Percentiles rank a stretch among this genome's conserved stretches.
Evolutionary conservation across 2,113 vertebrate genomes (phyloP).

Genomic region (Chauna torquata): DNA sequence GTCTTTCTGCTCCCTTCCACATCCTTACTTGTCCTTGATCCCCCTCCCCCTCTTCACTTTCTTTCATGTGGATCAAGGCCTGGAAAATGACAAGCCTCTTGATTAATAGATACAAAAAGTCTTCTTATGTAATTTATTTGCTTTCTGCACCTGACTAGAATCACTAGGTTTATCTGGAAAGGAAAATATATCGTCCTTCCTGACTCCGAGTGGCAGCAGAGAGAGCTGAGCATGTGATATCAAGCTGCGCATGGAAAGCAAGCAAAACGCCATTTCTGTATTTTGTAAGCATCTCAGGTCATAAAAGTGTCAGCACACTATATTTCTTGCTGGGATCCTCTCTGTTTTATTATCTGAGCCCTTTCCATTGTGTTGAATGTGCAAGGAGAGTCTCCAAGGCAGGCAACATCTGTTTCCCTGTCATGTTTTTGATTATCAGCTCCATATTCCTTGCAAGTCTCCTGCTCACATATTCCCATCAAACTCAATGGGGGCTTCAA

Average conservation of each 20-base stretch:
- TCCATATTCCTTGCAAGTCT: slow-evolving; percentile 58
- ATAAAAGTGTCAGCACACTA: slow-evolving; percentile 82
- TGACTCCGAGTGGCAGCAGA: slow-evolving; percentile 80
- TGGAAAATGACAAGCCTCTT: slow-evolving; percentile 76
- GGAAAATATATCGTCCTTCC: slow-evolving; percentile 78
- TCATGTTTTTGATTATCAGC: slow-evolving; percentile 72
- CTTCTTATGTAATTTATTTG: slow-evolving; percentile 80
- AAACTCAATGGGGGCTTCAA: slow-evolving; percentile 47
- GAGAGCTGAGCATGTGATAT: slow-evolving; percentile 72
- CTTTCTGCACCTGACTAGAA: slow-evolving; percentile 84
- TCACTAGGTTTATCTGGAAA: slow-evolving; percentile 73
- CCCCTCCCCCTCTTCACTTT: slow-evolving; percentile 28
- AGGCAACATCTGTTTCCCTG: slow-evolving; percentile 72
- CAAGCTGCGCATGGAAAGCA: slow-evolving; percentile 76
- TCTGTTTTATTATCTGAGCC: slow-evolving; percentile 66
- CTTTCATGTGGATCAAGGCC: slow-evolving; percentile 81
- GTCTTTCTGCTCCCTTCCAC: neutral
- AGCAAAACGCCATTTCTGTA: slow-evolving; percentile 76
- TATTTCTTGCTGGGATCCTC: slow-evolving; percentile 78
- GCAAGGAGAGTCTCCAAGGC: slow-evolving; percentile 69
- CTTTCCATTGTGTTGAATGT: slow-evolving; percentile 66
- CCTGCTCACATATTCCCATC: slow-evolving; percentile 50
- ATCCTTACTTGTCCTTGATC: neutral
- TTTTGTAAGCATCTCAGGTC: slow-evolving; percentile 77
- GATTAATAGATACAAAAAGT: slow-evolving; percentile 77